These are phyloP conservation scores for Tromatobia lineatoria DNA, from an alignment of 2,888 invertebrate genomes.

Conservation along the genomic window DNA sequence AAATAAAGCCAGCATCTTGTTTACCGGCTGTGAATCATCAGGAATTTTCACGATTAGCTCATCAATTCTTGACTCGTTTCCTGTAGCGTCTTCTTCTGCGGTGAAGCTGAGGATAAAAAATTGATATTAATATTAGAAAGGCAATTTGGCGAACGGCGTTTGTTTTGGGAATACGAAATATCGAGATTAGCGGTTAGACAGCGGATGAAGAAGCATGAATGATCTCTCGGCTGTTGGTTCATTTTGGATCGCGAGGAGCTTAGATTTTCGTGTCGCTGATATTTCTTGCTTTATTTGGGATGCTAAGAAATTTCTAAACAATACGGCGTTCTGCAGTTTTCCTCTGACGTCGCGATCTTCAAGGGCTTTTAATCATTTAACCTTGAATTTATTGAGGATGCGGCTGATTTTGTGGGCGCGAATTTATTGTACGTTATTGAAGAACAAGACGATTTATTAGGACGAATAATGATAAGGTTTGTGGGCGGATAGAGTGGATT, in stretches of 20 bases:
- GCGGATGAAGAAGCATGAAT: slow-evolving; percentile 52
- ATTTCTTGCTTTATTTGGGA: neutral
- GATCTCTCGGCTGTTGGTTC: slow-evolving; percentile 12
- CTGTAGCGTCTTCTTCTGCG: neutral
- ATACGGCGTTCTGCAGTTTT: neutral
- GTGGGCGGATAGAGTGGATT: neutral
- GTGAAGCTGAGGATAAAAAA: neutral
- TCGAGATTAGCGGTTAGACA: neutral
- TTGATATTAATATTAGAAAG: neutral
- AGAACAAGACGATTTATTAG: too few species aligned
- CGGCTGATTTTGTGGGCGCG: neutral
- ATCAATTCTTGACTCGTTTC: slow-evolving; percentile 9
- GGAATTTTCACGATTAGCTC: slow-evolving; percentile 41
- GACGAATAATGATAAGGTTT: neutral
- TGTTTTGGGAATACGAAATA: neutral
- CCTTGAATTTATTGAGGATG: neutral
- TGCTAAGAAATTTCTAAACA: neutral
- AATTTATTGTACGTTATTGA: neutral
- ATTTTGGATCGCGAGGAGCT: neutral
- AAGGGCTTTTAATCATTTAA: too few species aligned
- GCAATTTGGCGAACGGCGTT: neutral
- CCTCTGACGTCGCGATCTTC: neutral
- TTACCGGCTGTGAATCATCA: slow-evolving; percentile 60
- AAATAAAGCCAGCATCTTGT: slow-evolving; percentile 10
- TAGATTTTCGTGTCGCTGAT: neutral